These are phyloP conservation scores for Phycodurus eques DNA, from an alignment of 2,113 vertebrate species.

Conservation along the genomic window DNA sequence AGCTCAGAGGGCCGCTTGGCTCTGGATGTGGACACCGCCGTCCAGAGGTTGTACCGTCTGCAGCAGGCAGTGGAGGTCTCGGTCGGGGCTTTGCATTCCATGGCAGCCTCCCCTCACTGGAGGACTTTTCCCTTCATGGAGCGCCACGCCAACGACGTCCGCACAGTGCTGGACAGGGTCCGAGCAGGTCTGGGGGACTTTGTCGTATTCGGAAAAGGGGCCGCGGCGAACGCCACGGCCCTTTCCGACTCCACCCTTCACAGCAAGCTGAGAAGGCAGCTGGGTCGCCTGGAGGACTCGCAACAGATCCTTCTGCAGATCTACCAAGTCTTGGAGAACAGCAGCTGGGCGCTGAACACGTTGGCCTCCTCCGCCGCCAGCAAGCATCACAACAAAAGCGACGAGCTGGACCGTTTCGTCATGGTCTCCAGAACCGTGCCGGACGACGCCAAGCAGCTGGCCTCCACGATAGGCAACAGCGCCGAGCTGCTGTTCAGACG, in stretches of 20 bases:
- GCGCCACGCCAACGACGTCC: constrained; percentile 83
- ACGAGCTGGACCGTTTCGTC: constrained; percentile 87
- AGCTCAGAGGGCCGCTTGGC: constrained; percentile 69
- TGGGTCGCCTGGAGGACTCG: constrained; percentile 89
- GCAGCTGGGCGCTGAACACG: constrained; percentile 82
- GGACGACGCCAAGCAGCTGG: constrained; percentile 87
- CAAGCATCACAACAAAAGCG: constrained; percentile 82
- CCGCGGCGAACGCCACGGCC: constrained; percentile 77
- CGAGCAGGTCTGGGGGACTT: constrained; percentile 78
- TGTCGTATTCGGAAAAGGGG: constrained; percentile 81
- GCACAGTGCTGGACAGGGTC: constrained; percentile 78
- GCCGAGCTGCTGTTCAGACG: constrained; percentile 83
- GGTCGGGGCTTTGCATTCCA: constrained; percentile 73
- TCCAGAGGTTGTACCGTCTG: constrained; percentile 79
- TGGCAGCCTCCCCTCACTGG: constrained; percentile 81
- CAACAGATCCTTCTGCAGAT: constrained; percentile 90
- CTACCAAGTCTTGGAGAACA: constrained; percentile 79
- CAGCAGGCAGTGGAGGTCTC: constrained; percentile 81
- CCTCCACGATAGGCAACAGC: constrained; percentile 79
- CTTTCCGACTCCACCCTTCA: constrained; percentile 80
- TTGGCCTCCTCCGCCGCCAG: constrained; percentile 51
- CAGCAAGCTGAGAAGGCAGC: constrained; percentile 83
- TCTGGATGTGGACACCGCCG: constrained; percentile 82
- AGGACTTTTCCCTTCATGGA: constrained; percentile 84
- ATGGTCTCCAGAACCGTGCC: constrained; percentile 90